A percentile compares a stretch with the other conserved stretches of the same genome.
Evolutionary conservation across 2,888 invertebrate species (phyloP).

Genomic region (Eugnorisma glareosa): DNA sequence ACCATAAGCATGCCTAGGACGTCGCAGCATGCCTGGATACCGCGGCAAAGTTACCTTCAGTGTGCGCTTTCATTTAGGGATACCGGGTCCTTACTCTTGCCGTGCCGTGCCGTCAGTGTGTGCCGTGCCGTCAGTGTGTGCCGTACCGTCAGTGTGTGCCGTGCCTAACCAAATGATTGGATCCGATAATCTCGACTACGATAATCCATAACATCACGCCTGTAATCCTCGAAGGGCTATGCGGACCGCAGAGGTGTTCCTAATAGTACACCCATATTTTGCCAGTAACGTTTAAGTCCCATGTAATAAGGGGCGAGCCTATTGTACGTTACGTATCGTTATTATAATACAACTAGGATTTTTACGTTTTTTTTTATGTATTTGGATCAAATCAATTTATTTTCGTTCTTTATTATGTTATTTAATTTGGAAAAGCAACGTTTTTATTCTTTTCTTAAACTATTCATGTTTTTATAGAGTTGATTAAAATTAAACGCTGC

Average conservation of each 20-base stretch:
- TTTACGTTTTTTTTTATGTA: background rate
- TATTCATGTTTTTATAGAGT: background rate
- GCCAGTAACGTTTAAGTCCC: too few relatives aligned
- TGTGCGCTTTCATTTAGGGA: background rate
- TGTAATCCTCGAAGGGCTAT: too few relatives aligned
- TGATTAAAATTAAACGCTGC: background rate
- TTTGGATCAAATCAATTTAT: background rate
- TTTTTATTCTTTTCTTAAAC: background rate
- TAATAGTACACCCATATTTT: too few relatives aligned
- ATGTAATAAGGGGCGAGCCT: too few relatives aligned
- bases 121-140: background rate
- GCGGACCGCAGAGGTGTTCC: too few relatives aligned
- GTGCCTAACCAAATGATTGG: background rate
- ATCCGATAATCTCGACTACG: background rate
- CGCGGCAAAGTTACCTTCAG: background rate
- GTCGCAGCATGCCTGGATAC: background rate
- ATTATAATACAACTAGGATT: too few relatives aligned
- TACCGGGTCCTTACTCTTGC: background rate
- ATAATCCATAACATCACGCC: background rate
- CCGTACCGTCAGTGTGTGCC: background rate
- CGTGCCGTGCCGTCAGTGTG: background rate
- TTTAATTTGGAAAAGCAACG: background rate
- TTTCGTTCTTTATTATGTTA: background rate
- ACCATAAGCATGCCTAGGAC: background rate
- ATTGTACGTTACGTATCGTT: background rate